Evolutionary conservation across 2,888 invertebrate genomes (phyloP).

Genomic region (Dynastes maya): DNA sequence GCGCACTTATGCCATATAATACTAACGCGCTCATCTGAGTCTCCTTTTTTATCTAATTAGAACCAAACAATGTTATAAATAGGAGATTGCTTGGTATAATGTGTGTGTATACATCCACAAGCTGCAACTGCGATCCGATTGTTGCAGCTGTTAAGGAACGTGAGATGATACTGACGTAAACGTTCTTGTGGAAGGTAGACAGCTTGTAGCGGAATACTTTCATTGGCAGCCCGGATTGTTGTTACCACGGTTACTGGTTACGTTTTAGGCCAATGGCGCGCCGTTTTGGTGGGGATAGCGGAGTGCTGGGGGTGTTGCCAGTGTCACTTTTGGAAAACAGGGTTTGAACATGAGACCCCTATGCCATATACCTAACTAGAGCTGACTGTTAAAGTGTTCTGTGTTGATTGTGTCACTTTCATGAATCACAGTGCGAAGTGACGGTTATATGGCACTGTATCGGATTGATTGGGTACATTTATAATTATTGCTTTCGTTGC

Average conservation of each 20-base stretch:
- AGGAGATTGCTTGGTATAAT: not conserved
- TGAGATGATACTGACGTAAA: conserved; percentile 63
- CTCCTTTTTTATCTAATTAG: not conserved
- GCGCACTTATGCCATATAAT: conserved; percentile 30
- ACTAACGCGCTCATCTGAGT: conserved; percentile 51
- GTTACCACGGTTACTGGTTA: conserved; percentile 68
- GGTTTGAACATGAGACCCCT: conserved; percentile 64
- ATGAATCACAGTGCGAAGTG: conserved; percentile 50
- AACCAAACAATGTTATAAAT: not conserved
- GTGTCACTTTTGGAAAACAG: conserved; percentile 64
- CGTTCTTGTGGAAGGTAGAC: conserved; percentile 57
- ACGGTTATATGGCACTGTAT: conserved; percentile 49
- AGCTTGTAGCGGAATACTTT: conserved; percentile 59
- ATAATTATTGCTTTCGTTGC: conserved; percentile 33
- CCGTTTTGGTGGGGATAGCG: conserved; percentile 58
- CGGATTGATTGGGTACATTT: conserved; percentile 48
- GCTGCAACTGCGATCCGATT: conserved; percentile 42
- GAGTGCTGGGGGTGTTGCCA: conserved; percentile 60
- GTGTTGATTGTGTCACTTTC: conserved; percentile 62
- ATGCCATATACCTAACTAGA: conserved; percentile 68
- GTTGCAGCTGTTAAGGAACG: conserved; percentile 60
- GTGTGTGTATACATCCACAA: conserved; percentile 15
- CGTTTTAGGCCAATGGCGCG: conserved; percentile 65
- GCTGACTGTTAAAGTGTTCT: conserved; percentile 70
- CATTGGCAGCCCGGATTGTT: conserved; percentile 67